These are phyloP conservation scores for Therioaphis trifolii DNA, from an alignment of 2,888 invertebrate species.

Conservation along the genomic window DNA sequence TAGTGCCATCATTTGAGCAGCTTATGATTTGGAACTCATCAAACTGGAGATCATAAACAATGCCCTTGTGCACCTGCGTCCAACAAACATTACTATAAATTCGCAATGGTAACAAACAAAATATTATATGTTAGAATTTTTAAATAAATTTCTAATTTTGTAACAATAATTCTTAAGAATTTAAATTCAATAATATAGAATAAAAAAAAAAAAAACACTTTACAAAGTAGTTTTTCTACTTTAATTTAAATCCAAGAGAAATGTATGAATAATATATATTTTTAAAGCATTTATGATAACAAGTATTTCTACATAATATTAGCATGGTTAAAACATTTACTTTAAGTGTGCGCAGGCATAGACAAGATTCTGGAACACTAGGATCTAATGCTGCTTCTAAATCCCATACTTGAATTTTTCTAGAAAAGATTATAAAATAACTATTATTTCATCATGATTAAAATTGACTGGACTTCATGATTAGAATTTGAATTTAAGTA, in stretches of 20 bases:
- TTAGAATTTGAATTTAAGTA: no score
- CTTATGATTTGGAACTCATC: slow-evolving; percentile 99
- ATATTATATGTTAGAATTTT: slow-evolving; percentile 48
- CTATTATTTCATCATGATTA: no score
- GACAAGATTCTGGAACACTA: slow-evolving; percentile 89
- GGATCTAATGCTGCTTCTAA: slow-evolving; percentile 97
- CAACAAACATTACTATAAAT: slow-evolving; percentile 64
- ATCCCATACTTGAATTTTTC: slow-evolving; percentile 99
- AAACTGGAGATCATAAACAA: slow-evolving; percentile 99
- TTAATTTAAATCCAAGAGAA: no score
- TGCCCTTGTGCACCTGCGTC: slow-evolving; percentile 96
- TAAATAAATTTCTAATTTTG: no score
- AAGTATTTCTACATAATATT: no score
- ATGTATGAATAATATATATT: no score
- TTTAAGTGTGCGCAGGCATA: slow-evolving; percentile 95
- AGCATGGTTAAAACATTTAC: slow-evolving; percentile 73
- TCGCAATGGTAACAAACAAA: slow-evolving; percentile 63
- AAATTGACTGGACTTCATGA: no score
- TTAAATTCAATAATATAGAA: no score
- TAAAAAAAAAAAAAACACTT: no score
- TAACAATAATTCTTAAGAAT: no score
- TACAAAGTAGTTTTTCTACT: no score
- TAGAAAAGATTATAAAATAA: slow-evolving; percentile 68
- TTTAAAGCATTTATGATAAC: no score
- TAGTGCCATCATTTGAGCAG: slow-evolving; percentile 99